Base-by-base conservation (phyloP, 1,140 invertebrate genomes). In the Argopecten irradians region DNA sequence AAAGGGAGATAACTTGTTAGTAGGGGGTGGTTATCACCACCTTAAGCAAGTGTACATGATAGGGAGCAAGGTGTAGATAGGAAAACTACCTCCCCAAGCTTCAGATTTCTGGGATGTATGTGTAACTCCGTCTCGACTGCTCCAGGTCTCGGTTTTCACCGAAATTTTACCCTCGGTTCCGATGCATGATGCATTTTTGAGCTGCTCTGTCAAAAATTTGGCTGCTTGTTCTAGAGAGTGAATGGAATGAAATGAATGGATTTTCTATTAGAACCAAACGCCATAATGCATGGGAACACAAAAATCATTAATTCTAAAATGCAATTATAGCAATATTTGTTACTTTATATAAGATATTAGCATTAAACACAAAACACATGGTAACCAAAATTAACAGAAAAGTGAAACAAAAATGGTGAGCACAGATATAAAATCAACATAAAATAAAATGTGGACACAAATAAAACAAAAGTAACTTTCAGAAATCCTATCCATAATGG, bases 111-210 rank as follows among this genome's bases (percentile, higher is more conserved):
- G 89, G 19, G 93, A 92, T 83, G 91, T 93, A 39, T 92, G 87
- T 84, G 92, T 93, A 33, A 93, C 83, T 33, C 93, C 93, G 88
- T 94, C 92, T 88, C 88, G 87, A 89, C 93, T 94, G 92, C 91
- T 94, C 94, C 94, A 95, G 13, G 93, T 92, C 85, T 95, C 92
- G 36, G 93, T 93, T 90, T 92, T 93, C 55, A 95, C 92, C 39
- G 92, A 92, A 14, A 95, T 92, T 39, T 91, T 89, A 87, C 94
- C 94, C 82, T 90, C 91, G 32, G 92, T 91, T 32, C 89, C 88
- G 16, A 91, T 90, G n/a, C 91, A 88, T 43, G 91, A 90, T 0
- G 88, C 88, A 83, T 92, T 91, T 86, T 90, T 90, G 41, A 95
- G 91, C 90, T 93, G 89, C 43, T 94, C 90, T 82, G 92, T 92